These are phyloP conservation scores for Cassiopea xamachana DNA, from an alignment of 30 jellyfish, hydroid and myxozoan species.

Conservation along the genomic window DNA sequence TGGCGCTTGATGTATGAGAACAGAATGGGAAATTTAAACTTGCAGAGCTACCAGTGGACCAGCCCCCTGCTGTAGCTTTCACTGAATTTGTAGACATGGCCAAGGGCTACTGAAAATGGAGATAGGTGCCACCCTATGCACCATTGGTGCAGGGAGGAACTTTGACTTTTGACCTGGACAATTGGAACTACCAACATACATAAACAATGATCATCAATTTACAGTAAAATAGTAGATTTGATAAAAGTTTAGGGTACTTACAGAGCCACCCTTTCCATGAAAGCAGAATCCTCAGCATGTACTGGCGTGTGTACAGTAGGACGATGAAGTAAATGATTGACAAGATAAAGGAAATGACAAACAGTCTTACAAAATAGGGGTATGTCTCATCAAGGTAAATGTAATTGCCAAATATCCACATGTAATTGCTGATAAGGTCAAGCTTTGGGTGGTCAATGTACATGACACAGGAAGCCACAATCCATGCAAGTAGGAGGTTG, in stretches of 20 bases:
- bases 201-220: too few relatives aligned
- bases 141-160: too few relatives aligned
- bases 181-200: too few relatives aligned
- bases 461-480: slow-evolving; percentile 71
- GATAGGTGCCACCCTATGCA: too few relatives aligned
- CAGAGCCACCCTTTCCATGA: slow-evolving; percentile 96
- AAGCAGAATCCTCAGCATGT: slow-evolving; percentile 78
- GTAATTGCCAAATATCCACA: slow-evolving; percentile 87
- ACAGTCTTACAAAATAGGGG: slow-evolving; percentile 81
- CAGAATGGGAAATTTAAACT: too few relatives aligned
- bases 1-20: too few relatives aligned
- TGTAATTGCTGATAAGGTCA: slow-evolving; percentile 68
- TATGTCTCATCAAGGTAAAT: slow-evolving; percentile 83
- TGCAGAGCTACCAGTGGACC: too few relatives aligned
- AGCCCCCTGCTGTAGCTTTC: too few relatives aligned
- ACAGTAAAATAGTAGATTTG: too few relatives aligned
- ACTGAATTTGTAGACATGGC: too few relatives aligned
- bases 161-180: too few relatives aligned
- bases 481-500: slow-evolving; percentile 83
- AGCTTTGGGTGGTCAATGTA: slow-evolving; percentile 93
- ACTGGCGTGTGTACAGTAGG: slow-evolving; percentile 87
- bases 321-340: slow-evolving; percentile 87
- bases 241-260: slow-evolving; percentile 25
- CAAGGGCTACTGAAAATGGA: too few relatives aligned
- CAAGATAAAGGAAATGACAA: slow-evolving; percentile 65